Evolutionary conservation across 1,140 invertebrate genomes (phyloP).

Genomic region (Adelges cooleyi): DNA sequence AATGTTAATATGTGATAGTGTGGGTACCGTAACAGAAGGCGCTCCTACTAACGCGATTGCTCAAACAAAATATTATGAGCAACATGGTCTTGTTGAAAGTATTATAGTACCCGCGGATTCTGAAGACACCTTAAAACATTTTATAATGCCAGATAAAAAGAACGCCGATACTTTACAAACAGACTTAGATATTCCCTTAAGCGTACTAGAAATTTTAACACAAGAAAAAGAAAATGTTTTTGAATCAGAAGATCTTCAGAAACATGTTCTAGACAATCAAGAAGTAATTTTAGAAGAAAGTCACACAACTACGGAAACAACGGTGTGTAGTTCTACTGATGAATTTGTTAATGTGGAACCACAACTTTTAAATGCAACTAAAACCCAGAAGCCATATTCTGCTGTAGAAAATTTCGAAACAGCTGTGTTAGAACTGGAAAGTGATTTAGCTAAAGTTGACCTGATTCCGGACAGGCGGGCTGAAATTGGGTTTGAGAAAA

Average conservation of each 20-base stretch:
- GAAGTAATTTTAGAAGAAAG: constrained; percentile 35
- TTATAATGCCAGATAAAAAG: constrained; percentile 32
- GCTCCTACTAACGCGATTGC: constrained; percentile 36
- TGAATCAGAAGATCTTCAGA: background rate
- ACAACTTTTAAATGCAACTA: background rate
- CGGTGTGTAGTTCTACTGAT: background rate
- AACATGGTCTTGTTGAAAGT: constrained; percentile 31
- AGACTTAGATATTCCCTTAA: constrained; percentile 34
- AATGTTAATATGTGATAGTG: constrained; percentile 2
- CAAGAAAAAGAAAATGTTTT: constrained; percentile 36
- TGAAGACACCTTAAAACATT: constrained; percentile 30
- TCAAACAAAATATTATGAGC: constrained; percentile 29
- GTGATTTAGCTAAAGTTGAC: constrained; percentile 16
- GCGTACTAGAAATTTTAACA: constrained; percentile 34
- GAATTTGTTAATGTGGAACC: background rate
- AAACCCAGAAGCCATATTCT: background rate
- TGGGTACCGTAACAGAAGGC: constrained; percentile 31
- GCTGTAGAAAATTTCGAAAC: background rate
- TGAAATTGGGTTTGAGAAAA: constrained; percentile 32
- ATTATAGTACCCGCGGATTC: constrained; percentile 31
- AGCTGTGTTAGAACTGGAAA: constrained; percentile 31
- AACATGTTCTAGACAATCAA: background rate
- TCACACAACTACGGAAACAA: constrained; percentile 28
- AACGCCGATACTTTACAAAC: constrained; percentile 33
- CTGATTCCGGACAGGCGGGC: constrained; percentile 26